These are phyloP conservation scores for Melanotaenia duboulayi DNA, from an alignment of 2,113 vertebrate species.

Conservation along the genomic window DNA sequence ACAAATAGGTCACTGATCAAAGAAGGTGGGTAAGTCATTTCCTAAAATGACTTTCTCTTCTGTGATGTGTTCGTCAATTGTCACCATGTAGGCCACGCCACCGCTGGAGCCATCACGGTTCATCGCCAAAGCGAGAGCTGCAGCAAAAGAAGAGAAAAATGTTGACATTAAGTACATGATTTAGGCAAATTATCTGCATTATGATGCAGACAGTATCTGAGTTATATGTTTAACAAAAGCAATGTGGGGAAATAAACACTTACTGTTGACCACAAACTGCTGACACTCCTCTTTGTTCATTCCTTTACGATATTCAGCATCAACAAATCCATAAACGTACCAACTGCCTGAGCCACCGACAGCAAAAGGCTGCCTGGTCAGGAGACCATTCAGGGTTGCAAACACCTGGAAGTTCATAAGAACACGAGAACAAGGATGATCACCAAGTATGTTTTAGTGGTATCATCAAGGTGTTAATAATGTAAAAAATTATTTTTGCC, in stretches of 20 bases:
- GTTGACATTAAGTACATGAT: not conserved
- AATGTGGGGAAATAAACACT: slow-evolving; percentile 14
- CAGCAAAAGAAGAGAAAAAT: slow-evolving; percentile 4
- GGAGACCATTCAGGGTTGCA: slow-evolving; percentile 84
- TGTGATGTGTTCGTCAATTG: slow-evolving; percentile 82
- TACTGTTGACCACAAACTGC: slow-evolving; percentile 87
- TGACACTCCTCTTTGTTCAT: slow-evolving; percentile 84
- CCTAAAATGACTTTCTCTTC: slow-evolving; percentile 86
- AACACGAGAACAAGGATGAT: not conserved
- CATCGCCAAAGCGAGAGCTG: slow-evolving; percentile 89
- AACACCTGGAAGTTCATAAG: slow-evolving; percentile 80
- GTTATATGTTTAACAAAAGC: not conserved
- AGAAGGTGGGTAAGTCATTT: slow-evolving; percentile 86
- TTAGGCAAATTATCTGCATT: too few relatives aligned
- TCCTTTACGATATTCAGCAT: slow-evolving; percentile 82
- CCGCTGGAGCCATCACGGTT: slow-evolving; percentile 88
- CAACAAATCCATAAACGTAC: slow-evolving; percentile 89
- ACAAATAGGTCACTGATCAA: slow-evolving; percentile 73
- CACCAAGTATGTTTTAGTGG: not conserved
- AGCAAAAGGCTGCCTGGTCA: slow-evolving; percentile 86
- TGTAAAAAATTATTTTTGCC: not conserved
- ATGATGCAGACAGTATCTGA: not conserved
- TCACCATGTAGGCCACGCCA: slow-evolving; percentile 86
- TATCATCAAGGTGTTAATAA: not conserved
- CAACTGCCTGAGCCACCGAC: slow-evolving; percentile 88